These are phyloP conservation scores for Mamestra brassicae DNA, from an alignment of 2,888 invertebrate species.

Conservation along the genomic window DNA sequence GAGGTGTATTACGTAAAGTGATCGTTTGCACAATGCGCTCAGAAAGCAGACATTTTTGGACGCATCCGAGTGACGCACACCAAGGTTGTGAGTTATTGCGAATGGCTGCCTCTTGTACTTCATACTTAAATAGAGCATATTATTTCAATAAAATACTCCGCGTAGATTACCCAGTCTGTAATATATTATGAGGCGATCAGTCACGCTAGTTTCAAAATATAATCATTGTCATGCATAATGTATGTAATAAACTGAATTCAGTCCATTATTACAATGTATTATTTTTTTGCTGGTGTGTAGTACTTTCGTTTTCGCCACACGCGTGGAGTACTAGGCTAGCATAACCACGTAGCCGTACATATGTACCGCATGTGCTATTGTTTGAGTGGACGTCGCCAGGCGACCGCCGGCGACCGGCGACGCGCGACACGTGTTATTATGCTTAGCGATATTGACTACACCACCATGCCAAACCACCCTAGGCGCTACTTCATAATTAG, in stretches of 20 bases:
- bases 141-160: constrained; percentile 36
- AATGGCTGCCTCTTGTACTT: constrained; percentile 43
- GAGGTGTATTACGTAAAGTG: constrained; percentile 56
- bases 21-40: constrained; percentile 57
- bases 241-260: constrained; percentile 65
- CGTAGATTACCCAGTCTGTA: constrained; percentile 19
- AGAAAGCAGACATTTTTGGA: constrained; percentile 60
- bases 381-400: constrained; percentile 65
- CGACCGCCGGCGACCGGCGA: constrained; percentile 32
- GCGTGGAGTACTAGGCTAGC: constrained; percentile 65
- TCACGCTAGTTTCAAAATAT: constrained; percentile 51
- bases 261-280: constrained; percentile 65
- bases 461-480: constrained; percentile 31
- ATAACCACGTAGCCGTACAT: constrained; percentile 33
- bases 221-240: constrained; percentile 66
- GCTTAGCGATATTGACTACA: constrained; percentile 55
- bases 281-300: constrained; percentile 62
- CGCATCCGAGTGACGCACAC: constrained; percentile 64
- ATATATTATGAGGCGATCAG: constrained; percentile 35
- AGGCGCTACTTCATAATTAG: neutral
- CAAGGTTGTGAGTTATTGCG: constrained; percentile 66
- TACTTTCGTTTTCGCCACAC: constrained; percentile 77
- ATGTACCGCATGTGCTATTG: constrained; percentile 60
- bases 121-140: constrained; percentile 45
- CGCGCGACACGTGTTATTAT: constrained; percentile 42